Evolutionary conservation across 2,888 invertebrate genomes (phyloP), one percentile per base, ranked within the genome.

Genomic region (Atrina japonica): DNA sequence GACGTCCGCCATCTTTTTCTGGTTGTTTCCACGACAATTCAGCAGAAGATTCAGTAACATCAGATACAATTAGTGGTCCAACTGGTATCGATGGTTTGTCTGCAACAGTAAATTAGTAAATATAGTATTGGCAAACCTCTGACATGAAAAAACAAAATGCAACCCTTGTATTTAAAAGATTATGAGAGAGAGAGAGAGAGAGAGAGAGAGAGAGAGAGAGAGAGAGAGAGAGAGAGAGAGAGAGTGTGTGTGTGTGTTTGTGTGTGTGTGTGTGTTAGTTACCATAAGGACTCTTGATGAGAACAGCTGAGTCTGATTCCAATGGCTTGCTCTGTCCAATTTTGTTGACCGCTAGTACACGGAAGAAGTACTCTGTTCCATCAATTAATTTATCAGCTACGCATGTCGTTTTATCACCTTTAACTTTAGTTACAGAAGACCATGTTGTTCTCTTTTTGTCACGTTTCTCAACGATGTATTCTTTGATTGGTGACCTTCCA

Each of bases 381-480:
- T 86, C 84, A 1, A 68, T 73, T 53, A 90, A 78, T 58, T 88
- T 82, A 21, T 78, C 85, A 5, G 85, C 87, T 35, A 81, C 83
- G 68, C 79, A 75, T 50, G 82, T 77, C 72, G 83, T 83, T 29
- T 78, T 80, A 58, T 83, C 80, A 66, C 80, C 78, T 90, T 97
- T 97, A 95, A 97, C 96, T 86, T 96, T 95, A 89, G 96, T 95
- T 76, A 97, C 96, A 70, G 96, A 93, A 88, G 97, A 93, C 98
- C 98, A 98, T 6, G 96, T 96, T 40, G 96, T 96, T 66, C 96
- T 96, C 49, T 84, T 82, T 16, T 77, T 76, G 47, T 69, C 68
- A 11, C 84, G 82, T 52, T 83, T 61, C 66, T 90, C 88, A 3
- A 91, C 74, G 50, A 85, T 80, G 82, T 90, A 91, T 11, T 84